These are phyloP conservation scores for Agriopis leucophaearia DNA, from an alignment of 2,888 invertebrate species.

Conservation along the genomic window DNA sequence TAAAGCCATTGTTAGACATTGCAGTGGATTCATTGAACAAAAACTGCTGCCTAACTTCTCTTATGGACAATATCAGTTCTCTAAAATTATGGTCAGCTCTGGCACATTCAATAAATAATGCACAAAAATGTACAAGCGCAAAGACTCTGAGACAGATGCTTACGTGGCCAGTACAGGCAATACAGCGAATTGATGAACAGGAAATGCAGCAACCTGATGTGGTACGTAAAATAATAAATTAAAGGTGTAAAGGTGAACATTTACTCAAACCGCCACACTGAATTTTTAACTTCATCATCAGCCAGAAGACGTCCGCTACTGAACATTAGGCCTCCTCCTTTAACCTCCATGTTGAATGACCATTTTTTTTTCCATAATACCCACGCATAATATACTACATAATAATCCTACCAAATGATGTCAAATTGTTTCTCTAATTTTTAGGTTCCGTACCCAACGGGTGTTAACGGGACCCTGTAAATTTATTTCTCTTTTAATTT, in stretches of 20 bases:
- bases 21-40: slow-evolving; percentile 33
- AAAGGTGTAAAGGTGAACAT: too few relatives aligned
- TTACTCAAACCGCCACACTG: too few relatives aligned
- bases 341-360: too few relatives aligned
- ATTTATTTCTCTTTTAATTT: neutral
- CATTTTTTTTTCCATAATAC: too few relatives aligned
- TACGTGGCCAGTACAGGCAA: slow-evolving; percentile 66
- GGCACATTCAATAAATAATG: slow-evolving; percentile 54
- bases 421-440: too few relatives aligned
- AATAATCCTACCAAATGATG: too few relatives aligned
- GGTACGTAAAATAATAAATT: slow-evolving; percentile 56
- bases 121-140: slow-evolving; percentile 38
- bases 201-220: slow-evolving; percentile 50
- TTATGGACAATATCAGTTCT: slow-evolving; percentile 52
- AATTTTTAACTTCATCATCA: too few relatives aligned
- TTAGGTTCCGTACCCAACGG: too few relatives aligned
- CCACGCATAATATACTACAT: too few relatives aligned
- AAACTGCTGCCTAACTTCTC: slow-evolving; percentile 50
- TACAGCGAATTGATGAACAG: slow-evolving; percentile 54
- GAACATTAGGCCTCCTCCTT: too few relatives aligned
- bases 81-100: slow-evolving; percentile 68
- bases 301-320: too few relatives aligned
- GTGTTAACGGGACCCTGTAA: too few relatives aligned
- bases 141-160: slow-evolving; percentile 52
- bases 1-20: slow-evolving; percentile 46